Base-by-base conservation (phyloP, 2,888 invertebrate species). In the Parasteatoda lunata region DNA sequence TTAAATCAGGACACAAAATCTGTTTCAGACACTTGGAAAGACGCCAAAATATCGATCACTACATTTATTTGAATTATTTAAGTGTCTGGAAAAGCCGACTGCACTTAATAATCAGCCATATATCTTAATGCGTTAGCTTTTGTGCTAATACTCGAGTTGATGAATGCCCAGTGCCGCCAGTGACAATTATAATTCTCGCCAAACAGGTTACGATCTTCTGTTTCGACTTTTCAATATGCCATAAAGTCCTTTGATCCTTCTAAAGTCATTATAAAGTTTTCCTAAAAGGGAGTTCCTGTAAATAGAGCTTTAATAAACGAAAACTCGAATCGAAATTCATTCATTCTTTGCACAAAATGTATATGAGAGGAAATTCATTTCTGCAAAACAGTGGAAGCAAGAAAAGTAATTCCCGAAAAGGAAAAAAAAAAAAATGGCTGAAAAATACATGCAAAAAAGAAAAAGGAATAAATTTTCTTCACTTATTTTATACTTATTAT, bases 351-450 rank as follows among this genome's bases (percentile, higher is more conserved):
- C 65, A 48, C 51, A 52, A 77, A 84, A 84, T 70, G 70, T 82
- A 82, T 82, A 64, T 59, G 76, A 64, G 70, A 30, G 71, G 77
- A 84, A 84, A 84, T 84, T 77, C 83, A 77, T 84, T 84, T 72
- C 71, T 52, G 77, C 77, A 77, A 64, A 84, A 77, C 83, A 84
- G 77, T 84, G 71, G 65, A 52, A 66, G 72, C 77, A 77, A 52
- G 70, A 77, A 84, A 84, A 77, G 83, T 84, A 77, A 84, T 84
- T 84, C 83, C 66, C 77, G 72, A 77, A 77, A 84, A 77, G 73
- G 13, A 54, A 45, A 11, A 47, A 6, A 51, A 54, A 71, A 64
- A 59, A 13, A 30, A 15, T 45, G 69, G 47, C 15, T 11, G 48
- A 69, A 72, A 48, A 51, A 5, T 68, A 47, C 47, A n/a, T 72